phyloP scores from a whole-genome alignment of 2,113 vertebrate genomes.

The Physeter macrocephalus region DNA sequence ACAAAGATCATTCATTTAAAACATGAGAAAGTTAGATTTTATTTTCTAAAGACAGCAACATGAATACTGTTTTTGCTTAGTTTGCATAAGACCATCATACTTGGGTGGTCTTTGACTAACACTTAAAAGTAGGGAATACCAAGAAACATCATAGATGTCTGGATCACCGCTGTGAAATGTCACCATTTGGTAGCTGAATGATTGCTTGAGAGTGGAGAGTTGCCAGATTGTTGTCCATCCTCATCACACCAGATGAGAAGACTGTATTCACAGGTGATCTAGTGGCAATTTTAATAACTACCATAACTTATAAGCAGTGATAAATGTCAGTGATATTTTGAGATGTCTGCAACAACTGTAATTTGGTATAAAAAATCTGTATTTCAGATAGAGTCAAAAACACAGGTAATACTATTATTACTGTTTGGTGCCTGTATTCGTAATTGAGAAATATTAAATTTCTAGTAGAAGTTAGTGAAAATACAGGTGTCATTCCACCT shows the following conservation, averaged over 20 bases:
- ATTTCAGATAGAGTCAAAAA: background rate
- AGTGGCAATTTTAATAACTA: background rate
- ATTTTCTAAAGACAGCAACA: background rate
- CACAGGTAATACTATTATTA: background rate
- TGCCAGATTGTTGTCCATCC: background rate
- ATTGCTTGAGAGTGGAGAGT: background rate
- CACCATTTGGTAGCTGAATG: background rate
- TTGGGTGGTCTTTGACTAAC: background rate
- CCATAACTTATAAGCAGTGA: background rate
- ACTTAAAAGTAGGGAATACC: background rate
- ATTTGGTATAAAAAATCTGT: background rate
- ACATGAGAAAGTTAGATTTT: background rate
- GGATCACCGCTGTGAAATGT: background rate
- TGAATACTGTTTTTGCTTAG: background rate
- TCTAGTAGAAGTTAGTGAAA: background rate
- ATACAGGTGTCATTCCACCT: background rate
- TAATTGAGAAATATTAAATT: constrained; percentile 3
- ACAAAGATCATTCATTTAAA: background rate
- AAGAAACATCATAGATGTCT: background rate
- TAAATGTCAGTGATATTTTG: background rate
- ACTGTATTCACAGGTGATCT: background rate
- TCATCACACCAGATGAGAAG: background rate
- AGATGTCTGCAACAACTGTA: background rate
- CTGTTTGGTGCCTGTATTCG: background rate
- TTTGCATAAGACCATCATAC: background rate